These are phyloP conservation scores for Scaptomyza flava DNA, from an alignment of 2,888 invertebrate species.

Conservation along the genomic window DNA sequence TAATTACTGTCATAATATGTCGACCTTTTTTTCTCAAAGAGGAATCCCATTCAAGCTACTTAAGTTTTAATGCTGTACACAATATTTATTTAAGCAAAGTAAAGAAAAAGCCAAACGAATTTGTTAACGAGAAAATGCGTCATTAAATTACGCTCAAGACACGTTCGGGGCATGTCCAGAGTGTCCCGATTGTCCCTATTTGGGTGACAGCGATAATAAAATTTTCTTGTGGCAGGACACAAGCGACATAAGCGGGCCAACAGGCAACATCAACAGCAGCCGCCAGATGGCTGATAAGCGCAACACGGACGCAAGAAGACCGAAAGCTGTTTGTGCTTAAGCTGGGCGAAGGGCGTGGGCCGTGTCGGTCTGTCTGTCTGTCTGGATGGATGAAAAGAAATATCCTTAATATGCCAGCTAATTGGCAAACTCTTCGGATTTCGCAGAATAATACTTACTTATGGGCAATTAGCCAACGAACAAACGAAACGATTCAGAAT, in stretches of 20 bases:
- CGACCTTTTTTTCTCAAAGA: conserved; percentile 5
- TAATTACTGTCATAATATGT: conserved; percentile 31
- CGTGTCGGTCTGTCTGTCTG: not conserved
- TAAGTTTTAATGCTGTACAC: conserved; percentile 52
- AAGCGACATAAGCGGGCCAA: conserved; percentile 62
- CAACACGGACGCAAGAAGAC: not conserved
- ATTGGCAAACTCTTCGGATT: conserved; percentile 23
- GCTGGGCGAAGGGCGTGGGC: conserved; percentile 3
- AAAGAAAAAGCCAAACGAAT: conserved; percentile 38
- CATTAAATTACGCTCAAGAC: conserved; percentile 44
- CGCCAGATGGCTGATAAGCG: not conserved
- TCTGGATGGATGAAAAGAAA: not conserved
- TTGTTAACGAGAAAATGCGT: conserved; percentile 34
- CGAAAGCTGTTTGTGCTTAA: conserved; percentile 8
- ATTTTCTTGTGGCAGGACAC: conserved; percentile 55
- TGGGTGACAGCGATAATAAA: conserved; percentile 50
- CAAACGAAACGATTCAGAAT: conserved; percentile 8
- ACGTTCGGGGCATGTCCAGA: conserved; percentile 7
- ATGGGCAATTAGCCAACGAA: conserved; percentile 54
- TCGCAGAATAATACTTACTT: conserved; percentile 27
- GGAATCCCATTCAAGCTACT: conserved; percentile 52
- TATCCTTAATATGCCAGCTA: conserved; percentile 22
- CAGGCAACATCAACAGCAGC: conserved; percentile 22
- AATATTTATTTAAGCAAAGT: conserved; percentile 60
- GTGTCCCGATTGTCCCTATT: conserved; percentile 8